Percentiles rank a stretch among this genome's conserved stretches.
Evolutionary conservation across 2,888 invertebrate genomes (phyloP).

Genomic region (Caenorhabditis sulstoni): DNA sequence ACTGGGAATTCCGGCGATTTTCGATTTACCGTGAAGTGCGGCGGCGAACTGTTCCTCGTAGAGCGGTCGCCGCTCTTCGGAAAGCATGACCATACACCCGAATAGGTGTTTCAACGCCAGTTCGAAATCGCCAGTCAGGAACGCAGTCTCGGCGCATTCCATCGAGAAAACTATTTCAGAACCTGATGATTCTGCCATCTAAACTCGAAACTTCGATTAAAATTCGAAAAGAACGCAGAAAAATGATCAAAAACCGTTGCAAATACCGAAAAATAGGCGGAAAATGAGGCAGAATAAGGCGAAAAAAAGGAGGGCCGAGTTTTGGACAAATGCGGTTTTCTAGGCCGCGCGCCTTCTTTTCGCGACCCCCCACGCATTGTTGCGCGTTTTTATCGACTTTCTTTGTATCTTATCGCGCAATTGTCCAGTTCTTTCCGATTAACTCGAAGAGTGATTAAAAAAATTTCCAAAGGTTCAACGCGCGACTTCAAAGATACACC

Average conservation of each 20-base stretch:
- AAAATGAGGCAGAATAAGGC: too few species aligned
- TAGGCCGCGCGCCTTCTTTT: constrained; percentile 22
- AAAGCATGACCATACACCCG: constrained; percentile 43
- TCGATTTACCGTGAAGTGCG: constrained; percentile 23
- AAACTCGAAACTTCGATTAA: too few species aligned
- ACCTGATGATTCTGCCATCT: constrained; percentile 23
- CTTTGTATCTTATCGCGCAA: not conserved
- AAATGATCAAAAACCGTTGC: not conserved
- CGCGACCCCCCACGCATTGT: constrained; percentile 1
- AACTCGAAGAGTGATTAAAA: not conserved
- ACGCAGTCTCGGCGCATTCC: constrained; percentile 8
- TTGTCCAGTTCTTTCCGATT: not conserved
- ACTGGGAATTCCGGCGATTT: not conserved
- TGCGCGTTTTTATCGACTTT: constrained; percentile 26
- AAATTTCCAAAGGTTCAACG: constrained; percentile 12
- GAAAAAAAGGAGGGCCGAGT: constrained; percentile 17
- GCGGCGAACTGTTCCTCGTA: constrained; percentile 51
- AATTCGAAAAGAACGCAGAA: not conserved
- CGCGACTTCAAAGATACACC: constrained; percentile 37
- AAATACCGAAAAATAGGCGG: constrained; percentile 6
- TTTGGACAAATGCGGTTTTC: not conserved
- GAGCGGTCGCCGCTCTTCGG: constrained; percentile 14
- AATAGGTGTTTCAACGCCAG: constrained; percentile 40
- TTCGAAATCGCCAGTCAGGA: constrained; percentile 31
- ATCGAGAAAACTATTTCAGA: constrained; percentile 25